phyloP scores from a whole-genome alignment of 2,888 invertebrate species.

The Rhamphomyia laevipes region DNA sequence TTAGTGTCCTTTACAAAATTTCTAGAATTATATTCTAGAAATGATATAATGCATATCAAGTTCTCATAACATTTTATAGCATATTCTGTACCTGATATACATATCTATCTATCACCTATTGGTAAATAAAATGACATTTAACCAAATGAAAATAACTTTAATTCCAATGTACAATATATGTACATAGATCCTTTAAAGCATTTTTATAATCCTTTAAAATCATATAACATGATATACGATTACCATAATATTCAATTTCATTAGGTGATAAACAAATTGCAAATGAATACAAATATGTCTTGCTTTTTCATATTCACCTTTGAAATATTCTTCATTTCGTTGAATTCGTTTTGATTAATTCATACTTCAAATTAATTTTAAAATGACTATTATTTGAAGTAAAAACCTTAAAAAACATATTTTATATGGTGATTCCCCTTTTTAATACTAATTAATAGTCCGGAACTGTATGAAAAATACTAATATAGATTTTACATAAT shows the following conservation, averaged over 20 bases:
- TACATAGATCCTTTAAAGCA: slow-evolving; percentile 69
- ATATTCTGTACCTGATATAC: slow-evolving; percentile 55
- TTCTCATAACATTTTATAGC: slow-evolving; percentile 37
- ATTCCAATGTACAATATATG: slow-evolving; percentile 54
- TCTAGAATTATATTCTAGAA: too few species aligned
- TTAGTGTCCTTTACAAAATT: too few species aligned
- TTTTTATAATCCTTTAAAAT: slow-evolving; percentile 68
- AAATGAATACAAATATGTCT: slow-evolving; percentile 64
- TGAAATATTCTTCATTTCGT: slow-evolving; percentile 70
- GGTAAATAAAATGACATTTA: slow-evolving; percentile 63
- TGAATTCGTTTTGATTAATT: slow-evolving; percentile 59
- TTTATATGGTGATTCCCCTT: too few species aligned
- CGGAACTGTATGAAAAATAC: too few species aligned
- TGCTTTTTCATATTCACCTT: slow-evolving; percentile 71
- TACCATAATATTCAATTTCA: slow-evolving; percentile 70
- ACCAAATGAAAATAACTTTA: slow-evolving; percentile 62
- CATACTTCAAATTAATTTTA: too few species aligned
- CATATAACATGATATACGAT: slow-evolving; percentile 79
- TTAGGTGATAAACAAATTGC: slow-evolving; percentile 72
- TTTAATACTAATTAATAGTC: too few species aligned
- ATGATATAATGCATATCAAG: too few species aligned
- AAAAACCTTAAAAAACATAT: too few species aligned
- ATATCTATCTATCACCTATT: slow-evolving; percentile 59
- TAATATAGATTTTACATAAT: too few species aligned
- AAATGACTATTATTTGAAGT: too few species aligned